Base-by-base conservation (phyloP, 2,888 invertebrate species). In the Pemphredon lugubris region DNA sequence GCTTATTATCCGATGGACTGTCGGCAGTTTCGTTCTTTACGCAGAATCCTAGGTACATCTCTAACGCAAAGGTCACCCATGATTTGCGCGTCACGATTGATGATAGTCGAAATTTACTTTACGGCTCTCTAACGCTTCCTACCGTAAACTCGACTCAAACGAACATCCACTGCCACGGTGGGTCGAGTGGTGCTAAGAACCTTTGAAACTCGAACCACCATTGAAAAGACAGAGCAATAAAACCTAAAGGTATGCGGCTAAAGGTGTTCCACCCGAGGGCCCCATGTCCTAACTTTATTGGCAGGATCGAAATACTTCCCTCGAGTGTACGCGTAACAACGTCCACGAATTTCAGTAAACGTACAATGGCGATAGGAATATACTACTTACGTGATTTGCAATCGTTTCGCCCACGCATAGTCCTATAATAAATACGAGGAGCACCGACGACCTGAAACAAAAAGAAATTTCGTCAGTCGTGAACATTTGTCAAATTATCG, bases 371-470 rank as follows among this genome's bases (percentile, higher is more conserved):
- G 5, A 5, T 4, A 18, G 16, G 5, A 11, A 6, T 5, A 40
- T 14, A 11, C 4, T 34, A 93, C 93, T 93, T 90, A 94, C 93
- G 86, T 92, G 92, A 91, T 92, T 91, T 78, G 92, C 92, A 71
- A 91, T 89, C 73, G 91, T 91, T 77, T 90, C 90, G 77, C 91
- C 90, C 84, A 92, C 88, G 81, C 91, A 90, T 85, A 91, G 89
- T 75, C 92, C 90, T 82, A 92, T 88, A 82, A 93, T 90, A 87
- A 93, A 91, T 84, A 91, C 87, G 87, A 93, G 87, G 87, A 93
- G 91, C 90, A 92, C 91, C 90, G 92, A 91, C 90, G 92, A 92
- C 91, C 94, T 94, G 92, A 40, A 93, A 93, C 80, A 86, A 86
- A 88, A 86, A 84, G 23, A 40, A 4, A 13, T n/a, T 37, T 4